phyloP scores from a whole-genome alignment of 1,140 invertebrate genomes.

The Lasaia peninsularis region DNA sequence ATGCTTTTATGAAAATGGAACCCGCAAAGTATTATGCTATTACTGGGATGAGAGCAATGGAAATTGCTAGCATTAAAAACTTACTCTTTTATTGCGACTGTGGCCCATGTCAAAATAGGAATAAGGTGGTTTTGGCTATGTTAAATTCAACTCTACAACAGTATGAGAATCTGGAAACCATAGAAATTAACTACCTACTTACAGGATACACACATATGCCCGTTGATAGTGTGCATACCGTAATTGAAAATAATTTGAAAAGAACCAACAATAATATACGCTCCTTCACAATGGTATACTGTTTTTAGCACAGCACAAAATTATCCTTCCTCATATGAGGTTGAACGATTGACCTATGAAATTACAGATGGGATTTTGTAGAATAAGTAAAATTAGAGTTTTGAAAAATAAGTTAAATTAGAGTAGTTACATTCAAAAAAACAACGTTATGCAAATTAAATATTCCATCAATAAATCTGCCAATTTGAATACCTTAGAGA shows the following conservation, averaged over 20 bases:
- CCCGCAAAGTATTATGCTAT: slow-evolving; percentile 19
- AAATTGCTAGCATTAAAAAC: slow-evolving; percentile 16
- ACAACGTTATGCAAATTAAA: slow-evolving; percentile 14
- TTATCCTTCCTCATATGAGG: slow-evolving; percentile 17
- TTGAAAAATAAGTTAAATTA: slow-evolving; percentile 24
- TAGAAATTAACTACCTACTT: slow-evolving; percentile 13
- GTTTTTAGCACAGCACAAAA: slow-evolving; percentile 2
- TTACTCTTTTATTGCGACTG: slow-evolving; percentile 2
- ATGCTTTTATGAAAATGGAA: slow-evolving; percentile 22
- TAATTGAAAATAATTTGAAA: slow-evolving; percentile 16
- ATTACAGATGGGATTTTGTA: slow-evolving; percentile 21
- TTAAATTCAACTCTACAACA: slow-evolving; percentile 10
- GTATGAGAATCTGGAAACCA: slow-evolving; percentile 7
- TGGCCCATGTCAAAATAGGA: neutral
- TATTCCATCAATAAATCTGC: slow-evolving; percentile 19
- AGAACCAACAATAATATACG: slow-evolving; percentile 33
- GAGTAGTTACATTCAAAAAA: slow-evolving; percentile 25
- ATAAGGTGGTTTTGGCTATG: slow-evolving; percentile 3
- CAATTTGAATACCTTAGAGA: neutral
- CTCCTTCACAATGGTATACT: slow-evolving; percentile 38
- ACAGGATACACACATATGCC: slow-evolving; percentile 33
- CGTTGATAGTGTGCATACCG: slow-evolving; percentile 24
- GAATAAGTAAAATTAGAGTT: slow-evolving; percentile 21
- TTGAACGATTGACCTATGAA: slow-evolving; percentile 16
- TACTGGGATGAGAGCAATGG: slow-evolving; percentile 19